Evolutionary conservation across 2,888 invertebrate species (phyloP).

Genomic region (Neria commutata): DNA sequence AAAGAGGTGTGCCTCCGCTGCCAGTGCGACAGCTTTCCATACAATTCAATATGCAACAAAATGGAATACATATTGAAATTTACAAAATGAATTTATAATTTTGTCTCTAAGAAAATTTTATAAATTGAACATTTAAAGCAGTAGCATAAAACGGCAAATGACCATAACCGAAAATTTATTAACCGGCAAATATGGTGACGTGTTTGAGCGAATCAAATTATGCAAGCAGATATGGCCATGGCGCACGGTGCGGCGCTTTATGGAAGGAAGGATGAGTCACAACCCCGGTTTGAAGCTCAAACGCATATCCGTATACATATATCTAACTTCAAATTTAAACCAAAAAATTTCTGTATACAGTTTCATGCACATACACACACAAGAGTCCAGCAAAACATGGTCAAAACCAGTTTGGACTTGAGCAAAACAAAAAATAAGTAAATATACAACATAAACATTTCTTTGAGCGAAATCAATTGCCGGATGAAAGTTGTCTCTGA

Average conservation of each 20-base stretch:
- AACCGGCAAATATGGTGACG: conserved; percentile 49
- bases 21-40: too few relatives aligned
- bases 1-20: not conserved
- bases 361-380: not conserved
- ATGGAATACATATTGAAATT: conserved; percentile 1
- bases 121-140: conserved; percentile 18
- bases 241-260: not conserved
- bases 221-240: not conserved
- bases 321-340: too few relatives aligned
- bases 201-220: not conserved
- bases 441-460: too few relatives aligned
- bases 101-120: conserved; percentile 10
- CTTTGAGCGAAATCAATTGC: too few relatives aligned
- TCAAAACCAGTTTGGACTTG: too few relatives aligned
- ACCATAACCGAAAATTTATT: conserved; percentile 39
- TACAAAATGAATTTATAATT: conserved; percentile 5
- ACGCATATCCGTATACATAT: too few relatives aligned
- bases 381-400: too few relatives aligned
- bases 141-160: conserved; percentile 36
- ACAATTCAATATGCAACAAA: not conserved
- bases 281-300: too few relatives aligned
- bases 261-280: not conserved
- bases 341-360: too few relatives aligned
- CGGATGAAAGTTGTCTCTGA: too few relatives aligned
- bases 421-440: too few relatives aligned